Evolutionary conservation across 2,888 invertebrate genomes (phyloP).

Genomic region (Luffia ferchaultella): DNA sequence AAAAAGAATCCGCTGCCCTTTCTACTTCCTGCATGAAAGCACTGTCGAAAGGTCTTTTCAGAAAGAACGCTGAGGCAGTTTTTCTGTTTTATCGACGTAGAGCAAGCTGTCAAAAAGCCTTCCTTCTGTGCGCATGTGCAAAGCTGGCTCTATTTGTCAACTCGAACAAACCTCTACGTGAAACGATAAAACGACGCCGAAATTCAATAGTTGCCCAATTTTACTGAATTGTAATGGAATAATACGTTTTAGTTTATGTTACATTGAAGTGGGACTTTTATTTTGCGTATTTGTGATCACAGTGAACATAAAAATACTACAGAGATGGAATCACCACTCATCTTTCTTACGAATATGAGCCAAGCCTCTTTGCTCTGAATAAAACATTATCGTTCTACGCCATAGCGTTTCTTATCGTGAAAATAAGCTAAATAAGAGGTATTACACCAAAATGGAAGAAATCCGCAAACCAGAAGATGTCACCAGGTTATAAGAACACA

Average conservation of each 20-base stretch:
- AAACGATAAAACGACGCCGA: not conserved
- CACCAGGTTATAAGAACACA: not conserved
- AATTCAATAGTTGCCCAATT: no score
- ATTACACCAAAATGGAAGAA: no score
- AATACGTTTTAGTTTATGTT: no score
- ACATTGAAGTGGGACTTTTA: no score
- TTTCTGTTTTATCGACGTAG: not conserved
- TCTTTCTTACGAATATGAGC: not conserved
- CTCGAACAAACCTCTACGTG: not conserved
- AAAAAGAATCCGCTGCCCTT: no score
- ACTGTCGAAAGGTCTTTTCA: not conserved
- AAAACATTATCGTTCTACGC: not conserved
- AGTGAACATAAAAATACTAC: no score
- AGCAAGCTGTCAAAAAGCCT: not conserved
- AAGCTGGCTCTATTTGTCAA: not conserved
- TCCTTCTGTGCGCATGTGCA: not conserved
- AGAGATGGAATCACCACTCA: not conserved
- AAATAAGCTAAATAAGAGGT: no score
- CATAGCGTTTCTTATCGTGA: not conserved
- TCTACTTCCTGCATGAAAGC: no score
- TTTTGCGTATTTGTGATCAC: no score
- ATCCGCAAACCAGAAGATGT: no score
- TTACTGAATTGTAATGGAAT: no score
- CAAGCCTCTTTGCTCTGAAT: not conserved
- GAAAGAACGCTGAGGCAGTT: not conserved